Evolutionary conservation across 2,113 vertebrate species (phyloP).

Genomic region (Litocranius walleri): DNA sequence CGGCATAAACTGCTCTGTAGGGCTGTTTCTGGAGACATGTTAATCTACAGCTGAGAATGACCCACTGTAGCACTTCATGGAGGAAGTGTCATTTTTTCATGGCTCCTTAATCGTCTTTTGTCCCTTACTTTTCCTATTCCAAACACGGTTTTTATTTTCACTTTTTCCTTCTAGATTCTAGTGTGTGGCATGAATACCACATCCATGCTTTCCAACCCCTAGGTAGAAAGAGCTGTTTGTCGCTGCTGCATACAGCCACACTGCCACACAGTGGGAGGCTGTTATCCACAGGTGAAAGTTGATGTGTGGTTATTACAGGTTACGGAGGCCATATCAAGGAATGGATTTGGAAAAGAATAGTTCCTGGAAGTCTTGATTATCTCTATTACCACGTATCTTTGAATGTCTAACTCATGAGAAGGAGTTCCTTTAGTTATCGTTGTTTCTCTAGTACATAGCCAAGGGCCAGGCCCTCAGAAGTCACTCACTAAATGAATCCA

Average conservation of each 20-base stretch:
- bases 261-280: not conserved
- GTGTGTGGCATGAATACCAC: not conserved
- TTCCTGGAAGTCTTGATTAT: not conserved
- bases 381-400: not conserved
- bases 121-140: not conserved
- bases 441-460: not conserved
- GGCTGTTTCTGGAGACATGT: not conserved
- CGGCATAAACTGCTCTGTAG: accelerated
- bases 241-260: accelerated
- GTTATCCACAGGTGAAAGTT: not conserved
- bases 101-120: not conserved
- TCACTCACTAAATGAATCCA: not conserved
- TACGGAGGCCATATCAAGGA: not conserved
- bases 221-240: not conserved
- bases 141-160: not conserved
- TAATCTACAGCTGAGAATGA: not conserved
- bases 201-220: not conserved
- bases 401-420: not conserved
- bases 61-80: not conserved
- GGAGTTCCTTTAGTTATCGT: not conserved
- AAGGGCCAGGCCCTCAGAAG: not conserved
- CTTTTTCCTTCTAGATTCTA: not conserved
- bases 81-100: not conserved
- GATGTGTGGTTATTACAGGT: not conserved
- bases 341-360: not conserved